These are phyloP conservation scores for Amphiprion clarkii DNA, from an alignment of 2,797 vertebrate species.

Conservation along the genomic window DNA sequence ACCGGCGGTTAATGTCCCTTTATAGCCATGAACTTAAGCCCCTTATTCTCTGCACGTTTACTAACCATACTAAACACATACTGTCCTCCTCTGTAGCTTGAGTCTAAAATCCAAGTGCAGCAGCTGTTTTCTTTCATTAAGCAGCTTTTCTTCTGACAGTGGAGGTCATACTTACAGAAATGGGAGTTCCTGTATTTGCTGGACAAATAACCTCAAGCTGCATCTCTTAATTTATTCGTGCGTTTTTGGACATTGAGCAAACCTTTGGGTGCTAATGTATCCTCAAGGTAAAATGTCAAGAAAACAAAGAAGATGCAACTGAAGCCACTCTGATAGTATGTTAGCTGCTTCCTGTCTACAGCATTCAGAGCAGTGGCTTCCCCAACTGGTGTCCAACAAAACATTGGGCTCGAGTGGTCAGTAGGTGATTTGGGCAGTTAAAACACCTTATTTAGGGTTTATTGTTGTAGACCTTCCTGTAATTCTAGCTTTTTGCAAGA, in stretches of 20 bases:
- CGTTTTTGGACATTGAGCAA: fast-evolving
- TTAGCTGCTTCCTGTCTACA: not conserved
- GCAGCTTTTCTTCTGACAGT: not conserved
- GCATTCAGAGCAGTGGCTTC: not conserved
- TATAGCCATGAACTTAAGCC: too few relatives aligned
- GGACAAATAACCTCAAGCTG: not conserved
- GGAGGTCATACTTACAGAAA: constrained; percentile 52
- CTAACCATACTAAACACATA: too few relatives aligned
- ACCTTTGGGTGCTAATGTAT: fast-evolving
- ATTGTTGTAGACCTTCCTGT: not conserved
- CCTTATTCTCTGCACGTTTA: too few relatives aligned
- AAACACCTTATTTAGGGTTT: not conserved
- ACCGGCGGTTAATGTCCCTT: not conserved
- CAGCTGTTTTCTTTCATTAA: not conserved
- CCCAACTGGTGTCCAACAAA: not conserved
- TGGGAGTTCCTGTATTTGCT: not conserved
- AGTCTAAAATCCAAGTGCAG: not conserved
- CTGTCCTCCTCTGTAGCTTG: not conserved
- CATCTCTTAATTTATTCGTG: fast-evolving
- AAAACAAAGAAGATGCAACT: not conserved
- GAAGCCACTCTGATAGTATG: not conserved
- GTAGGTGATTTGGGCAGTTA: not conserved
- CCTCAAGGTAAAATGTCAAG: not conserved
- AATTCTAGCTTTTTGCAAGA: not conserved
- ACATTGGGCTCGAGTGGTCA: not conserved